These are phyloP conservation scores for Brachionus asplanchnoidis DNA, from an alignment of 1,140 invertebrate species.

Conservation along the genomic window DNA sequence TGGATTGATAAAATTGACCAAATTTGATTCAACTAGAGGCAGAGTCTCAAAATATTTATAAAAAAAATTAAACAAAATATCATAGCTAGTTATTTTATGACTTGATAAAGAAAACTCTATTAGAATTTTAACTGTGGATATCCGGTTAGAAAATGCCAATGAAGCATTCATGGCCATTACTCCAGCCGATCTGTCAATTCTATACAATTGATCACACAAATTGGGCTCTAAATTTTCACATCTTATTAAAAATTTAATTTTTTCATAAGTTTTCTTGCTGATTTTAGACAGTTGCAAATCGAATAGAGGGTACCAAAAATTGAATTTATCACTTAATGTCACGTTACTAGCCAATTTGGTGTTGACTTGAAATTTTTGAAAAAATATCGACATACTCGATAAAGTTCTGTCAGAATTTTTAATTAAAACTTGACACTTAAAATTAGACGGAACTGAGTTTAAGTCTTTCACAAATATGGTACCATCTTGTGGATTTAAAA, in stretches of 20 bases:
- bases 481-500: not conserved
- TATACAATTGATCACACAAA: not conserved
- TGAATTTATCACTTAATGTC: not conserved
- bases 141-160: not conserved
- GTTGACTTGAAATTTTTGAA: not conserved
- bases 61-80: not conserved
- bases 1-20: conserved; percentile 8
- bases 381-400: not conserved
- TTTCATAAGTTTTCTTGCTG: not conserved
- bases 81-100: not conserved
- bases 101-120: not conserved
- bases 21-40: not conserved
- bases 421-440: not conserved
- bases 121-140: not conserved
- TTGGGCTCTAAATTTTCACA: not conserved
- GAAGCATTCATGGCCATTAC: not conserved
- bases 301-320: not conserved
- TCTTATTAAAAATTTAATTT: not conserved
- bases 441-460: not conserved
- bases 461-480: not conserved
- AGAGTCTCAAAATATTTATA: not conserved
- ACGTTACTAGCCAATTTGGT: not conserved
- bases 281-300: not conserved
- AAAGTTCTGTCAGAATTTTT: not conserved
- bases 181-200: not conserved